Evolutionary conservation across 2,797 vertebrate genomes (phyloP).

Genomic region (Acomys russatus): DNA sequence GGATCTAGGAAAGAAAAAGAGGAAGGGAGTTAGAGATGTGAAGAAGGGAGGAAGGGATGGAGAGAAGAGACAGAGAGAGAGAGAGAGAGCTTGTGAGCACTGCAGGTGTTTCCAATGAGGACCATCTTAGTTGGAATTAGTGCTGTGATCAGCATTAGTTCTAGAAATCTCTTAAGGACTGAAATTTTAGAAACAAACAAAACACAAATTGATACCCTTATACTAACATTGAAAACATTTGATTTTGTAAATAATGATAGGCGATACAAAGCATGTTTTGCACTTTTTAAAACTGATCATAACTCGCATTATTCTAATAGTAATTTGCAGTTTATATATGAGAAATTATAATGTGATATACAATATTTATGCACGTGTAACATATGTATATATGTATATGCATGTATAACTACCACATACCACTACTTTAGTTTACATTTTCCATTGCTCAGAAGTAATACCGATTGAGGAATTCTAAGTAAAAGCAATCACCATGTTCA

Average conservation of each 20-base stretch:
- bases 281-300: neutral
- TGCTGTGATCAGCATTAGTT: neutral
- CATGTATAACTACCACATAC: neutral
- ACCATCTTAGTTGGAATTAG: no score
- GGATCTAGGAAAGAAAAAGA: neutral
- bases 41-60: neutral
- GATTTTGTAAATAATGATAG: neutral
- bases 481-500: neutral
- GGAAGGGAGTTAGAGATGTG: neutral
- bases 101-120: neutral
- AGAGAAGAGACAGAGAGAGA: neutral
- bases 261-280: neutral
- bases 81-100: neutral
- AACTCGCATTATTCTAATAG: neutral
- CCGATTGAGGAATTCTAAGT: neutral
- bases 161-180: neutral
- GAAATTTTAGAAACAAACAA: neutral
- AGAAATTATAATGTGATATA: neutral
- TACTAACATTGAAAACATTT: constrained; percentile 35
- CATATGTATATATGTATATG: neutral
- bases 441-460: neutral
- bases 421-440: constrained; percentile 8
- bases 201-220: constrained; percentile 1
- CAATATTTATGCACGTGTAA: neutral
- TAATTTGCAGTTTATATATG: neutral